Evolutionary conservation across 1,140 invertebrate species (phyloP), one percentile per base, ranked within the genome.

Genomic region (Drosophila mauritiana): DNA sequence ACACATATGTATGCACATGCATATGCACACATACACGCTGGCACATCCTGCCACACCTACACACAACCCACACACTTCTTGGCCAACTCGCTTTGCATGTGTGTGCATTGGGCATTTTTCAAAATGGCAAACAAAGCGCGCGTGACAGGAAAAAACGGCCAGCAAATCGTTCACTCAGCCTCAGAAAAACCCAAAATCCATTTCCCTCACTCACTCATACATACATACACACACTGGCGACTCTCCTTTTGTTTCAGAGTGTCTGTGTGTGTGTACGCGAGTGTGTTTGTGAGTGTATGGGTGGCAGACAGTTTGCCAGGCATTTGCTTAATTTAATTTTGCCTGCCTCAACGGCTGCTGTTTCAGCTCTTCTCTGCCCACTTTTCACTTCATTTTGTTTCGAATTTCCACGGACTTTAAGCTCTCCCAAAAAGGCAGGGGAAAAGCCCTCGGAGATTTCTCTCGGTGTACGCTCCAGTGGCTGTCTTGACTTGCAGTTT

Each of bases 261-360:
- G 8, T 31, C 37, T 13, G 37, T 39, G 12, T 39, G 37, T 39
- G 36, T 37, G 11, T 37, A 40, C 39, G 37, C 40, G 3, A 45
- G 20, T n/a, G 2, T 57, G 52, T 34, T 13, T 15, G 20, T 36
- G 31, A 31, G 48, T 39, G 20, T 54, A 48, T 58, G 52, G 49
- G 7, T 49, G 34, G 53, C 36, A 75, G 61, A 58, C 61, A 75
- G 72, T 75, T 76, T 63, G 37, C 53, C 53, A 57, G 68, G 73
- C 73, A 76, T 77, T 77, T 77, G 73, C 73, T 77, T 77, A 76
- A 77, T 76, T 77, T 76, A 77, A 77, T 77, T 77, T 77, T 22
- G 39, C 49, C 37, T 54, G 51, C 22, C 62, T 76, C 62, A 76
- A 53, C 73, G 73, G 63, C 49, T 59, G 43, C 17, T 43, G n/a